A percentile compares a stretch with the other conserved stretches of the same genome.
Evolutionary conservation across 1,140 invertebrate species (phyloP).

Genomic region (Drosophila sulfurigaster): DNA sequence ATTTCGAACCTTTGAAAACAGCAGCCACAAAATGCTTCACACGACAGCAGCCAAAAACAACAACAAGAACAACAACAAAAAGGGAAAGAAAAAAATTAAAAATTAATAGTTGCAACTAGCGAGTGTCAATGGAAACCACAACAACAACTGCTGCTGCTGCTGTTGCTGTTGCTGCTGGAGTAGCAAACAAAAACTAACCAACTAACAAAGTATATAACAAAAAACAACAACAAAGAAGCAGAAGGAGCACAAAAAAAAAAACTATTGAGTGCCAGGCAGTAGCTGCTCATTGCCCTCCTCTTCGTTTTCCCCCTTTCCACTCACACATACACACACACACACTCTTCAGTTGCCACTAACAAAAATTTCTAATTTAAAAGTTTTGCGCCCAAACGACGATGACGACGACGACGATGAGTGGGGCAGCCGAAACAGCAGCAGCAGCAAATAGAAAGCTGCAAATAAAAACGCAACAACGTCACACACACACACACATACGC

Average conservation of each 20-base stretch:
- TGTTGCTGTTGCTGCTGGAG: slow-evolving; percentile 19
- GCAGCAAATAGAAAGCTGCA: slow-evolving; percentile 66
- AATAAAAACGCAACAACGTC: slow-evolving; percentile 70
- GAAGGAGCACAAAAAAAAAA: slow-evolving; percentile 39
- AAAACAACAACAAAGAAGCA: slow-evolving; percentile 21
- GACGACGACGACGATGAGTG: slow-evolving; percentile 53
- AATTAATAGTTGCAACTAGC: slow-evolving; percentile 82
- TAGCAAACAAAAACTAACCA: slow-evolving; percentile 75
- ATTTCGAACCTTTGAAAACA: slow-evolving; percentile 46
- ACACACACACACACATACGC: slow-evolving; percentile 37
- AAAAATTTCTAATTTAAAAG: slow-evolving; percentile 84
- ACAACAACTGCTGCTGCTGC: slow-evolving; percentile 47
- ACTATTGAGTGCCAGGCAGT: slow-evolving; percentile 70
- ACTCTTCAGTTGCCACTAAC: slow-evolving; percentile 51
- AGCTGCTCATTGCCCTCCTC: slow-evolving; percentile 45
- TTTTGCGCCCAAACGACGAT: slow-evolving; percentile 76
- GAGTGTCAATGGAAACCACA: slow-evolving; percentile 80
- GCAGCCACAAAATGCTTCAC: slow-evolving; percentile 64
- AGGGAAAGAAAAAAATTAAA: slow-evolving; percentile 64
- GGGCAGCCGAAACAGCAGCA: slow-evolving; percentile 73
- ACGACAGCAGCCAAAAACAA: slow-evolving; percentile 30
- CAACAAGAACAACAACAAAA: neutral
- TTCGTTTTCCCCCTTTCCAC: neutral
- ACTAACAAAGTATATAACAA: slow-evolving; percentile 75
- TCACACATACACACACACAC: slow-evolving; percentile 15